These are phyloP conservation scores for Norana najaformis DNA, from an alignment of 2,888 invertebrate species.

Conservation along the genomic window DNA sequence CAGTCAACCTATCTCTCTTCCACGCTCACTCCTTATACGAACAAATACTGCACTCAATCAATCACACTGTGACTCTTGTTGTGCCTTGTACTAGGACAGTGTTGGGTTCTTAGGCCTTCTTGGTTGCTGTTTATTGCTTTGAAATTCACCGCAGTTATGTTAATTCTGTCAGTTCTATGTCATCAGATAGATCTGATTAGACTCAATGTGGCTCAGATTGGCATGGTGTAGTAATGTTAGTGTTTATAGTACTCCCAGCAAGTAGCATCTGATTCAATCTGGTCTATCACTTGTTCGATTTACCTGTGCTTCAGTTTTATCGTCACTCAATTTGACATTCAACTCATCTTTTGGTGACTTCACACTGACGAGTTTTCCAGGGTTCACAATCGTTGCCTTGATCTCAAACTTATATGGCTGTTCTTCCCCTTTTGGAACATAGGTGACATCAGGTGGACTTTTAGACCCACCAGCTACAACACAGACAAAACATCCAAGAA, in stretches of 20 bases:
- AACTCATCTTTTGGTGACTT: slow-evolving; percentile 25
- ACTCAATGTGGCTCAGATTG: no score
- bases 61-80: no score
- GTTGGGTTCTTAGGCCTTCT: no score
- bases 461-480: background rate
- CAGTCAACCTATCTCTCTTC: no score
- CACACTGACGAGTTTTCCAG: background rate
- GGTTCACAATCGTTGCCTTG: background rate
- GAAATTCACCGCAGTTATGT: no score
- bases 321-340: slow-evolving; percentile 15
- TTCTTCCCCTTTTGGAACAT: background rate
- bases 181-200: no score
- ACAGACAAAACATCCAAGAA: background rate
- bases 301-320: slow-evolving; percentile 27
- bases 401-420: slow-evolving; percentile 31
- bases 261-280: background rate
- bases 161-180: no score
- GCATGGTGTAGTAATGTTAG: no score
- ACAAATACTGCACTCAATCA: no score
- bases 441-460: background rate
- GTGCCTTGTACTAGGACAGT: no score
- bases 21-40: no score
- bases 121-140: no score
- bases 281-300: background rate
- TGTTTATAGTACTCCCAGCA: background rate